Conservation (phyloP, 2,888 invertebrate genomes). For the Troides oblongomaculatus region DNA sequence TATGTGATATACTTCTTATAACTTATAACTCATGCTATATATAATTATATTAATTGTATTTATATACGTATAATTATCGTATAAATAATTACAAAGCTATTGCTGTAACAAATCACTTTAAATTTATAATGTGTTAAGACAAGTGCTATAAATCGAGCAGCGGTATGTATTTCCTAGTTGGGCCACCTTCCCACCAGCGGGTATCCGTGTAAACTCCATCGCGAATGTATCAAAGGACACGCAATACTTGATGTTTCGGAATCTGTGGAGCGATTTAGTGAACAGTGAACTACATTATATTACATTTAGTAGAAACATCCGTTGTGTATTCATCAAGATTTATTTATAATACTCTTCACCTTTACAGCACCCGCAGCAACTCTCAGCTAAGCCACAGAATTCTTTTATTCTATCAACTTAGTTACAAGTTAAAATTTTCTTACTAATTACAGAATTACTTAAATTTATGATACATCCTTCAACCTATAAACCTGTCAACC, state of each 20-base stretch:
- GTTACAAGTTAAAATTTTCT: too few relatives aligned
- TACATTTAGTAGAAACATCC: background rate
- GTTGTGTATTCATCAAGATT: too few relatives aligned
- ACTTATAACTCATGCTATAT: too few relatives aligned
- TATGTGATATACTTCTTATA: too few relatives aligned
- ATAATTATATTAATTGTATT: background rate
- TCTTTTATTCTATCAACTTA: too few relatives aligned
- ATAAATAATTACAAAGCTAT: slow-evolving; percentile 14
- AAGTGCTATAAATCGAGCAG: slow-evolving; percentile 21
- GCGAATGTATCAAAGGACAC: slow-evolving; percentile 4
- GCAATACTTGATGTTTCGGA: slow-evolving; percentile 1
- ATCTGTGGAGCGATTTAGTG: background rate
- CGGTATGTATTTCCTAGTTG: slow-evolving; percentile 21
- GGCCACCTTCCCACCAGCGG: slow-evolving; percentile 6
- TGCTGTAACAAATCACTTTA: slow-evolving; percentile 22
- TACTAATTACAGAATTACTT: too few relatives aligned
- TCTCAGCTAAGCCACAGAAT: too few relatives aligned
- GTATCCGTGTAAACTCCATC: background rate
- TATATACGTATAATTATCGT: slow-evolving; percentile 5
- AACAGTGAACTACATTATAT: background rate
- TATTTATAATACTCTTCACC: too few relatives aligned
- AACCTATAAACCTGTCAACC: too few relatives aligned
- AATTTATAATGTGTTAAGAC: slow-evolving; percentile 25
- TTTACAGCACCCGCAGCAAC: too few relatives aligned
- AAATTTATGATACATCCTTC: too few relatives aligned